phyloP scores from a whole-genome alignment of 2,888 invertebrate species.

The Entomobrya multifasciata region DNA sequence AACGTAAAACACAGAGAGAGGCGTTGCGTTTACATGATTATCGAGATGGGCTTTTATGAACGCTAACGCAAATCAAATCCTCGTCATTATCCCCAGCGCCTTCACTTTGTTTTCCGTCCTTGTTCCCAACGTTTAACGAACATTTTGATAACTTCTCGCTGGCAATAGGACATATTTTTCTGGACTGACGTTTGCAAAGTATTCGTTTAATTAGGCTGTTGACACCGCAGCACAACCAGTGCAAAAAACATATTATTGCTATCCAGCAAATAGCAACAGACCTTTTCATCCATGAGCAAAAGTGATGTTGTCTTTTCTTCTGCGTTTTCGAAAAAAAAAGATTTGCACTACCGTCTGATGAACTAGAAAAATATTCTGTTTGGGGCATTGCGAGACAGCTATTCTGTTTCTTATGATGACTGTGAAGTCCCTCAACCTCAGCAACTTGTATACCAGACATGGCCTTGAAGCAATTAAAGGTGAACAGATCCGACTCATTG shows the following conservation, averaged over 20 bases:
- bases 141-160: no score
- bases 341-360: not conserved
- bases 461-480: not conserved
- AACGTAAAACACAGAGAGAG: not conserved
- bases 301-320: not conserved
- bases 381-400: constrained; percentile 11
- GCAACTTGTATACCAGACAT: not conserved
- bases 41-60: constrained; percentile 4
- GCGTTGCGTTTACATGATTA: not conserved
- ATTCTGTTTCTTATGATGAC: not conserved
- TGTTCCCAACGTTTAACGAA: not conserved
- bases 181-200: not conserved
- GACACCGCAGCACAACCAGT: not conserved
- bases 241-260: not conserved
- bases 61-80: not conserved
- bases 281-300: not conserved
- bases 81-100: not conserved
- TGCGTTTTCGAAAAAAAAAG: constrained; percentile 5
- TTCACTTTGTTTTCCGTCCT: not conserved
- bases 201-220: not conserved
- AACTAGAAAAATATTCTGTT: not conserved
- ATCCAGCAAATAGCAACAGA: not conserved
- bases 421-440: not conserved
- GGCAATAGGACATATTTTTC: not conserved
- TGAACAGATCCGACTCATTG: not conserved